Conservation (phyloP, 1,140 invertebrate genomes). For the Zaprionus inermis region DNA sequence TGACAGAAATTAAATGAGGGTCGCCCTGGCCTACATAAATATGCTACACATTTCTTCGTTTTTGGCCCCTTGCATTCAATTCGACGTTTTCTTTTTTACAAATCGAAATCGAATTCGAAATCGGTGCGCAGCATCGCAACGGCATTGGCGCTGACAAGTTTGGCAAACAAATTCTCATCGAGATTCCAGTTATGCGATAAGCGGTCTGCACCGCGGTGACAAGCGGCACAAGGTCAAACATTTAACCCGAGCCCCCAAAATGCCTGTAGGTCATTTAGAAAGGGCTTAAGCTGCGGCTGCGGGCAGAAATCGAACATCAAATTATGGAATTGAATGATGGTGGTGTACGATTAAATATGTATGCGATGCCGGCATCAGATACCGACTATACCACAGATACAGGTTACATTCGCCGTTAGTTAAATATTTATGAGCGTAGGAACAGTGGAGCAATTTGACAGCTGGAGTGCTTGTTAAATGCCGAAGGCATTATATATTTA, state of each 20-base stretch:
- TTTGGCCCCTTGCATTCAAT: neutral
- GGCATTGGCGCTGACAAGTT: slow-evolving; percentile 52
- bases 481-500: neutral
- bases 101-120: slow-evolving; percentile 32
- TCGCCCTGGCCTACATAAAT: slow-evolving; percentile 49
- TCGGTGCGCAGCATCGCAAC: slow-evolving; percentile 36
- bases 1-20: slow-evolving; percentile 80
- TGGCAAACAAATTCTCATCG: slow-evolving; percentile 67
- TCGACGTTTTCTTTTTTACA: neutral
- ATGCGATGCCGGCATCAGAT: slow-evolving; percentile 9
- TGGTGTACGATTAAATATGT: slow-evolving; percentile 33
- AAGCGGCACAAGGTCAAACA: slow-evolving; percentile 61
- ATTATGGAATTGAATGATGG: slow-evolving; percentile 59
- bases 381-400: too few relatives aligned
- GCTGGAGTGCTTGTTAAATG: neutral
- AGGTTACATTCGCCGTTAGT: slow-evolving; percentile 1
- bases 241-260: slow-evolving; percentile 49
- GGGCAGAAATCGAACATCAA: slow-evolving; percentile 66
- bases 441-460: neutral
- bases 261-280: slow-evolving; percentile 16
- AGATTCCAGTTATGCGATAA: slow-evolving; percentile 34
- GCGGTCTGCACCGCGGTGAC: slow-evolving; percentile 10
- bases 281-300: slow-evolving; percentile 44
- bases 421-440: slow-evolving; percentile 3
- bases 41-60: slow-evolving; percentile 18